Conservation (phyloP, 2,888 invertebrate species). For the Pseudanteris insignis region DNA sequence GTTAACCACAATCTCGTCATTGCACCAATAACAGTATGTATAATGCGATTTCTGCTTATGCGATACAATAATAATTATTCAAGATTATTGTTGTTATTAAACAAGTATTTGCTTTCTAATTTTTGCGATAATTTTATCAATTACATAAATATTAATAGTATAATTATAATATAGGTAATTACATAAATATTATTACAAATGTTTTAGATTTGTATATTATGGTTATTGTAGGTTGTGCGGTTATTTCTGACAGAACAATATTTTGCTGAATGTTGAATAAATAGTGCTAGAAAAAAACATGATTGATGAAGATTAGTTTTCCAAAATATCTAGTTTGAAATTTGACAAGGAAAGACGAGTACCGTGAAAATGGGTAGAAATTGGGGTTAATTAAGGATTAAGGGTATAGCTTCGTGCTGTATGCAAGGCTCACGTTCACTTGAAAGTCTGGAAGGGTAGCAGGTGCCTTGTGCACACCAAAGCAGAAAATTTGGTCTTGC, state of each 20-base stretch:
- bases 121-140: no score
- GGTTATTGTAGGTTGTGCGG: no score
- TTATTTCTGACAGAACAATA: no score
- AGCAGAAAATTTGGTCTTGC: slow-evolving; percentile 39
- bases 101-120: no score
- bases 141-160: no score
- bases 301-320: slow-evolving; percentile 1
- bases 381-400: slow-evolving; percentile 58
- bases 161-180: no score
- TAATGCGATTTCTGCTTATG: slow-evolving; percentile 6
- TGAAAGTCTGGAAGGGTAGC: slow-evolving; percentile 44
- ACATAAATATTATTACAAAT: no score
- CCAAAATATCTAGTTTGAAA: slow-evolving; percentile 36
- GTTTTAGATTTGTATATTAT: neutral
- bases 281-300: slow-evolving; percentile 6
- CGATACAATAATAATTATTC: no score
- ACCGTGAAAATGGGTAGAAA: slow-evolving; percentile 48
- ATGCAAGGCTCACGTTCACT: slow-evolving; percentile 42
- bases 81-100: no score
- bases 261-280: slow-evolving; percentile 12
- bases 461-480: slow-evolving; percentile 32
- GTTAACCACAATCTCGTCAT: slow-evolving; percentile 16
- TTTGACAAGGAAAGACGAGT: slow-evolving; percentile 48
- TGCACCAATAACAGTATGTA: slow-evolving; percentile 15
- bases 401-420: slow-evolving; percentile 48